phyloP scores from a whole-genome alignment of 2,113 vertebrate species.

The Tachycineta bicolor region DNA sequence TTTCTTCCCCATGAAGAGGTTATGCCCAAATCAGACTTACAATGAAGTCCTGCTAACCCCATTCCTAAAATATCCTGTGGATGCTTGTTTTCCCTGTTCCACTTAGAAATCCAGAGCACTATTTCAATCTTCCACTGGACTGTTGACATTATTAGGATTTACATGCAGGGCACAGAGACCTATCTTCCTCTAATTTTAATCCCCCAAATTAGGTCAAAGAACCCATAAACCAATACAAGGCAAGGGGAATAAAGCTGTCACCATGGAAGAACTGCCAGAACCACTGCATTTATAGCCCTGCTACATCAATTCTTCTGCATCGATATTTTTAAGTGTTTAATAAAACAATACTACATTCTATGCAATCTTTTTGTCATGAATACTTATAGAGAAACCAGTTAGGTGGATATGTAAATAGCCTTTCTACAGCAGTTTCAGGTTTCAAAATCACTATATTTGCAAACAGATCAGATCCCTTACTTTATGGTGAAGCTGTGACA shows the following conservation, averaged over 20 bases:
- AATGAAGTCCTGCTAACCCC: background rate
- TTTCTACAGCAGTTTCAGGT: background rate
- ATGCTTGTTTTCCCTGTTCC: background rate
- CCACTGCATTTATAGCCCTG: background rate
- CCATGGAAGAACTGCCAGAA: background rate
- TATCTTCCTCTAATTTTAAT: background rate
- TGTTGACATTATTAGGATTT: background rate
- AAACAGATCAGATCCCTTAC: background rate
- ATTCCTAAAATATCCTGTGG: background rate
- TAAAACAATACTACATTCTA: background rate
- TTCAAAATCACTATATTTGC: background rate
- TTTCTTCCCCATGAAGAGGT: background rate
- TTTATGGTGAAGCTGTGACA: background rate
- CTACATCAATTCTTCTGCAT: background rate
- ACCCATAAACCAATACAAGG: background rate
- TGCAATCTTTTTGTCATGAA: conserved; percentile 1
- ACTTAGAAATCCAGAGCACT: background rate
- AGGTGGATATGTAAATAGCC: background rate
- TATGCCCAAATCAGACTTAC: background rate
- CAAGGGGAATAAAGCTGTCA: conserved; percentile 10
- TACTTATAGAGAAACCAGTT: background rate
- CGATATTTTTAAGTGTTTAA: conserved; percentile 40
- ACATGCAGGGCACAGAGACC: background rate
- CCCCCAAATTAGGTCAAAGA: background rate
- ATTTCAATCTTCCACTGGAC: background rate